phyloP scores from a whole-genome alignment of 2,113 vertebrate species.

The Sminthopsis crassicaudata region DNA sequence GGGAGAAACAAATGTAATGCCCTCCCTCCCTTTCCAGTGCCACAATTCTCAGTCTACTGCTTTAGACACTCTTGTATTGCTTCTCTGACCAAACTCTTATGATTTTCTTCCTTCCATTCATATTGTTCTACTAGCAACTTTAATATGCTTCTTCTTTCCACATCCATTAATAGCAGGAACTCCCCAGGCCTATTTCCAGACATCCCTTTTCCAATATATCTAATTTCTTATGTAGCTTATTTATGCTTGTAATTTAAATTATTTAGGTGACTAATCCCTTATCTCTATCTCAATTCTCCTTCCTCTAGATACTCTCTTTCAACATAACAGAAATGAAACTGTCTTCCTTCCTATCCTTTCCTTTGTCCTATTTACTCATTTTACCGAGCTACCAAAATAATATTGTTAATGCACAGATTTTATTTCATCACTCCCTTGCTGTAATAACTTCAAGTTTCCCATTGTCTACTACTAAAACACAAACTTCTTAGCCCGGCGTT shows the following conservation, averaged over 20 bases:
- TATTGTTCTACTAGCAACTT: constrained; percentile 33
- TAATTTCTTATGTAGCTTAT: constrained; percentile 56
- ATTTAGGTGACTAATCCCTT: constrained; percentile 40
- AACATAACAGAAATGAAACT: background rate
- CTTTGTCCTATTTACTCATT: background rate
- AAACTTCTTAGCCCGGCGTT: background rate
- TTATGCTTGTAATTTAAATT: constrained; percentile 48
- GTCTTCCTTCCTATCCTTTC: background rate
- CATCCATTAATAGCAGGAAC: constrained; percentile 9
- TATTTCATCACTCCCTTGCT: background rate
- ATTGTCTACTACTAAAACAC: background rate
- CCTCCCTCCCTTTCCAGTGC: constrained; percentile 21
- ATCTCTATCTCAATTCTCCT: background rate
- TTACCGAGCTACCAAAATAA: background rate
- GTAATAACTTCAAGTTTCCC: background rate
- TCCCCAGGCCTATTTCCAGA: constrained; percentile 14
- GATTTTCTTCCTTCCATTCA: background rate
- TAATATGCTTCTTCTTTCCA: constrained; percentile 41
- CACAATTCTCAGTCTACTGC: constrained; percentile 15
- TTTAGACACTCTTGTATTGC: constrained; percentile 40
- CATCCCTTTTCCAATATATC: constrained; percentile 37
- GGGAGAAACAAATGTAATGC: constrained; percentile 29
- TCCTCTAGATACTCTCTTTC: background rate
- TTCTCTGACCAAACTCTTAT: constrained; percentile 35
- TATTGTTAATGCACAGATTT: background rate